Conservation (phyloP, 2,888 invertebrate species). For the Ennomos quercinarius region DNA sequence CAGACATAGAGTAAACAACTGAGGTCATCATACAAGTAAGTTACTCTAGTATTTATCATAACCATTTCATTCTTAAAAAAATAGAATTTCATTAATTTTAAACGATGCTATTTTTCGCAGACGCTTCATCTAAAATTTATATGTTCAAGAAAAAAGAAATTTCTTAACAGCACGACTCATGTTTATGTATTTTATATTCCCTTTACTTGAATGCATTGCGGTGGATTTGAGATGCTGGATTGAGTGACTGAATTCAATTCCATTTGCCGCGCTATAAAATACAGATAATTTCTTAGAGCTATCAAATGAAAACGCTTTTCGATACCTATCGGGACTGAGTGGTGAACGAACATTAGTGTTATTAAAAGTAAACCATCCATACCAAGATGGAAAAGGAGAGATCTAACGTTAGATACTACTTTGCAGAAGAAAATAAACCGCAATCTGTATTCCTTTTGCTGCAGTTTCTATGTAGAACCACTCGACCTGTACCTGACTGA, state of each 20-base stretch:
- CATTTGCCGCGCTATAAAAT: slow-evolving; percentile 20
- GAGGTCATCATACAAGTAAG: too few relatives aligned
- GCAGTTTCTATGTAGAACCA: slow-evolving; percentile 12
- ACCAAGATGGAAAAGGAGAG: slow-evolving; percentile 8
- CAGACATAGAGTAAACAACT: too few relatives aligned
- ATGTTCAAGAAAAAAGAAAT: too few relatives aligned
- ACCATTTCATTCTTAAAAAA: too few relatives aligned
- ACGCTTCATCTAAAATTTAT: too few relatives aligned
- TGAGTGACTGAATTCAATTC: slow-evolving; percentile 12
- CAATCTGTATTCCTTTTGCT: slow-evolving; percentile 16
- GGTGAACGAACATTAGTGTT: slow-evolving; percentile 20
- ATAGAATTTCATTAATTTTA: too few relatives aligned
- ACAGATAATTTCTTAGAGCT: slow-evolving; percentile 7
- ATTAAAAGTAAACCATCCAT: slow-evolving; percentile 23
- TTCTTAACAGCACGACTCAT: background rate
- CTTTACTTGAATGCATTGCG: slow-evolving; percentile 10
- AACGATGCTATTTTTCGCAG: too few relatives aligned
- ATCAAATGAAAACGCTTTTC: slow-evolving; percentile 19
- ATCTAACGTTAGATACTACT: slow-evolving; percentile 14
- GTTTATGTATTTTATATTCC: slow-evolving; percentile 1
- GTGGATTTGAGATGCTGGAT: background rate
- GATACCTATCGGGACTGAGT: slow-evolving; percentile 7
- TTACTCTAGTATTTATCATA: too few relatives aligned
- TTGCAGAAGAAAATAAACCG: slow-evolving; percentile 11
- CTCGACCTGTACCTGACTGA: background rate